Conservation (phyloP, 2,113 vertebrate species). For the Clupea harengus region DNA sequence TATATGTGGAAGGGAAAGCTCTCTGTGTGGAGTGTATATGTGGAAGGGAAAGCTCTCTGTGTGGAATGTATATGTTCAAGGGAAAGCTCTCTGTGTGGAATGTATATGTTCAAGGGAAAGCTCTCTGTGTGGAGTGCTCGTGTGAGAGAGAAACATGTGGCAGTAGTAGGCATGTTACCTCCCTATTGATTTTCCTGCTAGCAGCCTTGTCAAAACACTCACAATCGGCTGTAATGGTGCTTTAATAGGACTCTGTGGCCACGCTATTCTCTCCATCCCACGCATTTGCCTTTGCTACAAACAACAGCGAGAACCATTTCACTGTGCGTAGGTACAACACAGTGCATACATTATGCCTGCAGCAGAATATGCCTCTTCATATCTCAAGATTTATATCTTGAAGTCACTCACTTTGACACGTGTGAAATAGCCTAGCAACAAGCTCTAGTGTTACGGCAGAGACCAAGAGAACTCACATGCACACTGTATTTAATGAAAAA, state of each 20-base stretch:
- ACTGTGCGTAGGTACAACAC: not conserved
- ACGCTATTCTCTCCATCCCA: not conserved
- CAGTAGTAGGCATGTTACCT: not conserved
- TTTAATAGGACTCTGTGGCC: not conserved
- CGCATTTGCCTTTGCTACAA: not conserved
- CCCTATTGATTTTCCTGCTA: not conserved
- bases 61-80: too few species aligned
- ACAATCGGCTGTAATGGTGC: not conserved
- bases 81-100: not conserved
- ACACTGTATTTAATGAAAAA: not conserved
- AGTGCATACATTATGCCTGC: not conserved
- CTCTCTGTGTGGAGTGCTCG: not conserved
- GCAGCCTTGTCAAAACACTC: constrained; percentile 1
- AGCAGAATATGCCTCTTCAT: not conserved
- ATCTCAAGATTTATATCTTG: not conserved
- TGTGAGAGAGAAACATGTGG: not conserved
- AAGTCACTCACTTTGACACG: not conserved
- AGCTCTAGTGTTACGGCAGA: not conserved
- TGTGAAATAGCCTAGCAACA: not conserved
- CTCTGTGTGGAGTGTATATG: not conserved
- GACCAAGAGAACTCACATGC: not conserved
- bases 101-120: not conserved
- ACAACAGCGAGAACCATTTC: not conserved
- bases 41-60: not conserved
- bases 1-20: not conserved